These are phyloP conservation scores for Ooceraea biroi DNA, from an alignment of 1,140 invertebrate species.

Conservation along the genomic window DNA sequence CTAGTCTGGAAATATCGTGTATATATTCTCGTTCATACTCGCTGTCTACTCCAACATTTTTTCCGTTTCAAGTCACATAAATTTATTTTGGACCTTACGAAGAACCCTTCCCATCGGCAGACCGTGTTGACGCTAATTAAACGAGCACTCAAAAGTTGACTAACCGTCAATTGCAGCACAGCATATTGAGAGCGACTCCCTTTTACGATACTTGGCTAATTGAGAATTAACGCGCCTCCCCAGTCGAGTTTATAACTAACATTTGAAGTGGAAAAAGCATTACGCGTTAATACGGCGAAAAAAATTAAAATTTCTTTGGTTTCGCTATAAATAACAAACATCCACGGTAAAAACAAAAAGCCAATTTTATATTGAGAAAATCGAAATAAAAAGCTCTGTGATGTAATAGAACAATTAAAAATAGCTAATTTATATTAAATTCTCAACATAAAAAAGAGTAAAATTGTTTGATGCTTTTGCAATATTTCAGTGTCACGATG, in stretches of 20 bases:
- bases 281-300: slow-evolving; percentile 14
- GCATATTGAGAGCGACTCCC: slow-evolving; percentile 9
- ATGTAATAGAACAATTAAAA: slow-evolving; percentile 1
- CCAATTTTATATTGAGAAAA: slow-evolving; percentile 22
- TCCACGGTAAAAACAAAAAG: neutral
- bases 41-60: slow-evolving; percentile 23
- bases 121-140: slow-evolving; percentile 55
- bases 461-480: neutral
- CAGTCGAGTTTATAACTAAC: slow-evolving; percentile 41
- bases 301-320: neutral
- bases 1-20: neutral
- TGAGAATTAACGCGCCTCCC: slow-evolving; percentile 18
- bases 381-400: neutral
- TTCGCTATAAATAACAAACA: neutral
- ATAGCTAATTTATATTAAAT: neutral
- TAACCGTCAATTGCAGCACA: slow-evolving; percentile 43
- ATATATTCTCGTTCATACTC: slow-evolving; percentile 9
- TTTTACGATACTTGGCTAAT: slow-evolving; percentile 28
- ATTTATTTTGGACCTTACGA: slow-evolving; percentile 62
- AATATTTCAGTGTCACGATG: neutral
- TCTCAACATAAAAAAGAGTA: neutral
- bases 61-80: slow-evolving; percentile 65
- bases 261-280: slow-evolving; percentile 25
- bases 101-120: slow-evolving; percentile 31
- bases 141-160: slow-evolving; percentile 37